Evolutionary conservation across 1,140 invertebrate species (phyloP), one percentile per base, ranked within the genome.

Genomic region (Achroia grisella): DNA sequence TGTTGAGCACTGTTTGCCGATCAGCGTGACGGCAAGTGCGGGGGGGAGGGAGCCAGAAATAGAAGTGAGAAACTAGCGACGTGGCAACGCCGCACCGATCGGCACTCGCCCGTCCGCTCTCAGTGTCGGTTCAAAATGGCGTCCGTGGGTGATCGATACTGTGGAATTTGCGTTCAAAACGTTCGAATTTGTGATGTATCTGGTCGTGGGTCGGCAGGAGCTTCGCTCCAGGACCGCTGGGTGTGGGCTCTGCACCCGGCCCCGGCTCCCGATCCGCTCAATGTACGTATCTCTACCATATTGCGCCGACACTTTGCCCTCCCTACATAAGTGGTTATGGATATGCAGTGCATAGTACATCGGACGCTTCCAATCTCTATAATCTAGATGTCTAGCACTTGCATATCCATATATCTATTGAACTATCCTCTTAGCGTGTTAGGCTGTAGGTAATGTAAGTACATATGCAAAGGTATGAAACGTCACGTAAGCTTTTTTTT

Each of bases 111-210:
- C 58, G 52, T 62, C 44, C 42, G 57, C 53, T 63, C 62, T 81
- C 71, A 84, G 80, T 84, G 78, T 82, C 75, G 71, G 73, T 77
- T 77, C 80, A 85, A 85, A 82, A 85, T 85, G 81, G 81, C 81
- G 81, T 62, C 70, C 72, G 78, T 81, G 81, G 66, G 81, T 85
- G 81, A 85, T 85, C 81, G 71, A 85, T 85, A 82, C 73, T 58
- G 76, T 80, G 81, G 62, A 71, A 78, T 70, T 75, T 67, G 49
- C 54, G 72, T 74, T 69, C 59, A 62, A 79, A 82, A 85, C 77
- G 73, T 58, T 65, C 67, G 67, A 71, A 71, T 71, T 68, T 74
- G 78, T 82, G 80, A 75, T 77, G 57, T 64, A 72, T 71, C 57
- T 70, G 62, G 66, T 76, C 65, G 73, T 74, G 65, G 71, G 71